A percentile compares a stretch with the other conserved stretches of the same genome.
phyloP scores from a whole-genome alignment of 1,140 invertebrate species.

The Kradibia gibbosae region DNA sequence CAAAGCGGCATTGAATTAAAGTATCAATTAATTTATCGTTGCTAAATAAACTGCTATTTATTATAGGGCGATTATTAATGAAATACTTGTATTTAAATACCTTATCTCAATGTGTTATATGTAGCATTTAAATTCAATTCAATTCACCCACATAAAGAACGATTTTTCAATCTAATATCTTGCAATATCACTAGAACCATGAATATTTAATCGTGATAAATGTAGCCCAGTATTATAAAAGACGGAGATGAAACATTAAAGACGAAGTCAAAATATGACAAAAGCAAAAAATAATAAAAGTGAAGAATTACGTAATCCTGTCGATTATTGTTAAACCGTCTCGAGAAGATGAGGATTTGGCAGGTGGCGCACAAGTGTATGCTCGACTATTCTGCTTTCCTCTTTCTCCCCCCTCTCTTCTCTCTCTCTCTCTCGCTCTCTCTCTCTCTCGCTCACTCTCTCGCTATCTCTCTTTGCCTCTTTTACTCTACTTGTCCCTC shows the following conservation, averaged over 20 bases:
- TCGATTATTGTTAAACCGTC: not conserved
- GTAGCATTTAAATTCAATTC: not conserved
- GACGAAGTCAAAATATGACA: not conserved
- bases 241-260: too few species aligned
- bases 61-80: not conserved
- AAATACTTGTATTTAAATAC: not conserved
- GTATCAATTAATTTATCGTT: not conserved
- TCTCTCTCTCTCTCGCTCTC: not conserved
- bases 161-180: not conserved
- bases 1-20: not conserved
- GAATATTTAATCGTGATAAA: not conserved
- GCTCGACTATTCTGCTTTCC: not conserved
- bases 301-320: slow-evolving; percentile 1
- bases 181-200: not conserved
- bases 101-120: not conserved
- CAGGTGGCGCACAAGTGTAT: not conserved
- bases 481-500: not conserved
- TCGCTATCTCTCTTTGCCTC: not conserved
- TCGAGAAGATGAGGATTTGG: not conserved
- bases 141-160: not conserved
- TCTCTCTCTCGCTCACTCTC: not conserved
- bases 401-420: too few species aligned
- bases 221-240: not conserved
- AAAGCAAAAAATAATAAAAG: slow-evolving; percentile 24
- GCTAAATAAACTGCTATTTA: not conserved